Conservation (phyloP, 2,113 vertebrate genomes). For the Myiagra hebetior region DNA sequence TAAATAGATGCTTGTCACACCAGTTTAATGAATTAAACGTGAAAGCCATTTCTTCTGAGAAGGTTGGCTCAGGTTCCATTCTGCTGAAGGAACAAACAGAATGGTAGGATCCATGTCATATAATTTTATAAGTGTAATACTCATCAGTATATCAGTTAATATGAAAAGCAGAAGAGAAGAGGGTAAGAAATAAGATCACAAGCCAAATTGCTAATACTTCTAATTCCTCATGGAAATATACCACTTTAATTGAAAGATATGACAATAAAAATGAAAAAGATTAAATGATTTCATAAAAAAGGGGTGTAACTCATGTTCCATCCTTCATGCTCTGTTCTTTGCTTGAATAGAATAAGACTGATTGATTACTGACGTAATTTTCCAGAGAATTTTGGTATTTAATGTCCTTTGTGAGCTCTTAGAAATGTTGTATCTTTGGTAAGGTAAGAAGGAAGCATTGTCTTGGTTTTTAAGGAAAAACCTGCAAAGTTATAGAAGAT, state of each 20-base stretch:
- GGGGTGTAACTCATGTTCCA: background rate
- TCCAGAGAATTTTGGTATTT: background rate
- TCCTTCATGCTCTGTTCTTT: background rate
- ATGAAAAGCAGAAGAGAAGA: background rate
- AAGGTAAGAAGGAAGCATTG: background rate
- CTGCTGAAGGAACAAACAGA: background rate
- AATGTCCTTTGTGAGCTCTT: background rate
- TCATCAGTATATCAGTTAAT: conserved; percentile 33
- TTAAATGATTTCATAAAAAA: background rate
- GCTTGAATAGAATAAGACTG: background rate
- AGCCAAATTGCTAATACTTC: background rate
- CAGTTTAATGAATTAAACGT: conserved; percentile 59
- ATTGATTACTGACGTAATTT: background rate
- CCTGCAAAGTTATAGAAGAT: background rate
- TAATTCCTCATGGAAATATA: conserved; percentile 9
- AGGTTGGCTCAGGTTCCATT: conserved; percentile 48
- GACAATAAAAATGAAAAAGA: background rate
- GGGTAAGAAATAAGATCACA: background rate
- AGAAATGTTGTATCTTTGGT: background rate
- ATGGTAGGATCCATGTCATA: conserved; percentile 22
- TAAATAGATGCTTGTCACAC: conserved; percentile 52
- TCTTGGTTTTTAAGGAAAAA: background rate
- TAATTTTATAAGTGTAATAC: conserved; percentile 41
- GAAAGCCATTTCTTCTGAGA: conserved; percentile 48
- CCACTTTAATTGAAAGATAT: conserved; percentile 18